Percentiles rank a stretch among this genome's conserved stretches.
These are phyloP conservation scores for Drepana arcuata DNA, from an alignment of 1,140 invertebrate genomes.

Conservation along the genomic window DNA sequence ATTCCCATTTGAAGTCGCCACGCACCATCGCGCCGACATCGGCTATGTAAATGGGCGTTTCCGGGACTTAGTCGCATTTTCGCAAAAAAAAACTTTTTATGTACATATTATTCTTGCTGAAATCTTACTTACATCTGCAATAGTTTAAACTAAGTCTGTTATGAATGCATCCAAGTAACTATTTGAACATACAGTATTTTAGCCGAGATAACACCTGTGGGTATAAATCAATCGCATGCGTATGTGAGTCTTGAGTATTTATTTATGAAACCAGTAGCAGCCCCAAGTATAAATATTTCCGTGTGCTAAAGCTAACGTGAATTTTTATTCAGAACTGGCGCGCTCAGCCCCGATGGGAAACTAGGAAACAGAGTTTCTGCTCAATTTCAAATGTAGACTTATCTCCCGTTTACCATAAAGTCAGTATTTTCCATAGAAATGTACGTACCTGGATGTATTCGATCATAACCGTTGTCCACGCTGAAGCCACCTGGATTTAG, in stretches of 20 bases:
- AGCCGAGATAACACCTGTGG: no score
- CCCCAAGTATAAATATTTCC: constrained; percentile 53
- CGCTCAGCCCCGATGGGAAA: constrained; percentile 44
- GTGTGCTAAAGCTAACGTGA: constrained; percentile 49
- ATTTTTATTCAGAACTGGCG: constrained; percentile 60
- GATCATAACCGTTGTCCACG: constrained; percentile 60
- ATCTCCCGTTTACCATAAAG: constrained; percentile 67
- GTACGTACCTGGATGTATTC: constrained; percentile 48
- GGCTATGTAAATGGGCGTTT: constrained; percentile 69
- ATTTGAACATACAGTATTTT: no score
- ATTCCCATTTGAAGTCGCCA: constrained; percentile 70
- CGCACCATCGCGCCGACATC: constrained; percentile 67
- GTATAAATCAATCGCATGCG: no score
- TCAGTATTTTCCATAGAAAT: constrained; percentile 69
- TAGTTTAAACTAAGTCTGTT: no score
- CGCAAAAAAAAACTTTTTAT: constrained; percentile 46
- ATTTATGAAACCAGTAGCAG: constrained; percentile 43
- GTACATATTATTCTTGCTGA: constrained; percentile 30
- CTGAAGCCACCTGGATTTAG: constrained; percentile 63
- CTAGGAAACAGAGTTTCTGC: constrained; percentile 61
- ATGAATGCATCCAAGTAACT: no score
- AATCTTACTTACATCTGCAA: constrained; percentile 18
- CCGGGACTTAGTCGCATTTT: constrained; percentile 59
- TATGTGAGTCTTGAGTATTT: constrained; percentile 37
- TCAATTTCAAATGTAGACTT: constrained; percentile 71